Percentiles rank a stretch among this genome's conserved stretches.
Evolutionary conservation across 2,888 invertebrate genomes (phyloP).

Genomic region (Mystacides longicornis): DNA sequence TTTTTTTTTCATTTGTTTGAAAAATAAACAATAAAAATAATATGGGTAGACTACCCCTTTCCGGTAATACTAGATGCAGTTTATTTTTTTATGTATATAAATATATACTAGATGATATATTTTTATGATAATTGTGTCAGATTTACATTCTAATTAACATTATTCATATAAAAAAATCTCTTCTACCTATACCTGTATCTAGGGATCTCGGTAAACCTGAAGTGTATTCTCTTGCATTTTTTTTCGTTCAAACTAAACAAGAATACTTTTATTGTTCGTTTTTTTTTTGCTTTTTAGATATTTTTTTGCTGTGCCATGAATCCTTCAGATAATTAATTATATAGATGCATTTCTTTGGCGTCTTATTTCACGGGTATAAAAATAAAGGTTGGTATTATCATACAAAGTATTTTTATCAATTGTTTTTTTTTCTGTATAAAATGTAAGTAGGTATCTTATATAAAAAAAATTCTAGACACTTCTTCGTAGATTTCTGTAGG

Average conservation of each 20-base stretch:
- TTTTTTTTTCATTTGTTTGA: too few species aligned
- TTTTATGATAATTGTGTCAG: slow-evolving; percentile 24
- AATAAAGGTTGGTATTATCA: too few species aligned
- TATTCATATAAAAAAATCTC: background rate
- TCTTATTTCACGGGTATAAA: too few species aligned
- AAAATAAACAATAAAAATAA: too few species aligned
- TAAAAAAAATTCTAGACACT: too few species aligned
- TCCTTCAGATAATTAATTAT: slow-evolving; percentile 25
- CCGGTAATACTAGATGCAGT: background rate
- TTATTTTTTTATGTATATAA: too few species aligned
- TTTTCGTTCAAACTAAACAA: slow-evolving; percentile 16
- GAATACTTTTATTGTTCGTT: slow-evolving; percentile 15
- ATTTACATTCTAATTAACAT: slow-evolving; percentile 25
- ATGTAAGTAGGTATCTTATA: too few species aligned
- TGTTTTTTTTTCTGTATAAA: too few species aligned
- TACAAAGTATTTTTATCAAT: too few species aligned
- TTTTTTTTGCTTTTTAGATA: slow-evolving; percentile 14
- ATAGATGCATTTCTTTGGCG: too few species aligned
- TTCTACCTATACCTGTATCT: slow-evolving; percentile 17
- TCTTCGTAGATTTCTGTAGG: too few species aligned
- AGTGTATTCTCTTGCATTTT: slow-evolving; percentile 14
- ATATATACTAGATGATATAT: slow-evolving; percentile 18
- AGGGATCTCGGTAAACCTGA: slow-evolving; percentile 25
- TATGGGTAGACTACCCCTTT: background rate
- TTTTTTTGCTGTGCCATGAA: slow-evolving; percentile 18